Conservation (phyloP, 2,797 vertebrate genomes). For the Dendrocincla fuliginosa region DNA sequence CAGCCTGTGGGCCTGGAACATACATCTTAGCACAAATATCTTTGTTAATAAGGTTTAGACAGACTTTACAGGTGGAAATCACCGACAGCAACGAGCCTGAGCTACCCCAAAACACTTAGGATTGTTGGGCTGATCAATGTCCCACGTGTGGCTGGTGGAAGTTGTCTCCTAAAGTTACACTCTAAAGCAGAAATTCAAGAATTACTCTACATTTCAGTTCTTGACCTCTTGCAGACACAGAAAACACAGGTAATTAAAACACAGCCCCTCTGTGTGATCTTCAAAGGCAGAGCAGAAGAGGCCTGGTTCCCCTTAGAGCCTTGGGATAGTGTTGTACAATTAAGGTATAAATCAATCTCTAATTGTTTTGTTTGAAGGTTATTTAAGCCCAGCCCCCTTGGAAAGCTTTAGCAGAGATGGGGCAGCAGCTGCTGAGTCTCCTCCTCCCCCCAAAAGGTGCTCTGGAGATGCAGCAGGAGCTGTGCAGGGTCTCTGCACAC, state of each 20-base stretch:
- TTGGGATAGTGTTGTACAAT: slow-evolving; percentile 46
- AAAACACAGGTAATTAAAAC: slow-evolving; percentile 23
- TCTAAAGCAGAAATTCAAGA: not conserved
- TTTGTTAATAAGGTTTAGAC: not conserved
- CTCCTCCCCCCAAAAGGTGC: slow-evolving; percentile 38
- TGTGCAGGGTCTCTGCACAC: not conserved
- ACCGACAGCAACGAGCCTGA: fast-evolving
- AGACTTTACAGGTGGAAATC: not conserved
- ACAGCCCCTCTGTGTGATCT: slow-evolving; percentile 11
- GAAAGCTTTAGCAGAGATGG: slow-evolving; percentile 25
- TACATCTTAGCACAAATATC: not conserved
- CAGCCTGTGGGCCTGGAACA: not conserved
- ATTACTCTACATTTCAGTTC: not conserved
- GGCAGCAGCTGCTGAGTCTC: slow-evolving; percentile 47
- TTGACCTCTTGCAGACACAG: not conserved
- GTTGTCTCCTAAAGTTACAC: not conserved
- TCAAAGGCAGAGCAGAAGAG: slow-evolving; percentile 37
- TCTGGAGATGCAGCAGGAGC: not conserved
- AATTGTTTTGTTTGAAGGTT: slow-evolving; percentile 64
- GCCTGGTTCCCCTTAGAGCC: slow-evolving; percentile 45
- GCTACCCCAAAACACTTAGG: not conserved
- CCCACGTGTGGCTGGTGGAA: not conserved
- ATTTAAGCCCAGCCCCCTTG: slow-evolving; percentile 64
- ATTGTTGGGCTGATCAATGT: not conserved
- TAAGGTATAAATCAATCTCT: slow-evolving; percentile 57